Percentiles rank a stretch among this genome's conserved stretches.
Evolutionary conservation across 2,797 vertebrate genomes (phyloP).

Genomic region (Heliangelus exortis): DNA sequence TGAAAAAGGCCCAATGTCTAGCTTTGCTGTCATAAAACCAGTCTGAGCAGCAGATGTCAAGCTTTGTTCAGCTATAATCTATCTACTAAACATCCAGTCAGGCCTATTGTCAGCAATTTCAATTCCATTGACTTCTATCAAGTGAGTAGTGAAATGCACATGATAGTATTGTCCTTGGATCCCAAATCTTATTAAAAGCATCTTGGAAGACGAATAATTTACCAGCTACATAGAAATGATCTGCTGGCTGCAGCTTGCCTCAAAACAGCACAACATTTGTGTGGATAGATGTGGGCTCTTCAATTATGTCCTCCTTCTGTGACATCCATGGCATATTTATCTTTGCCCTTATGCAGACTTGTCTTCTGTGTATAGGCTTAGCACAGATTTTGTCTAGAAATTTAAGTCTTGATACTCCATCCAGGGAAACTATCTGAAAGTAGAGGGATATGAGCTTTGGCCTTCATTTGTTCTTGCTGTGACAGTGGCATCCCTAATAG

Average conservation of each 20-base stretch:
- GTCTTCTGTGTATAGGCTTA: background rate
- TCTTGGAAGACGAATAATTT: background rate
- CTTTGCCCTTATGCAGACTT: background rate
- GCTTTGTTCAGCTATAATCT: background rate
- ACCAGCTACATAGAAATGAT: background rate
- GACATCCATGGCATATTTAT: no score
- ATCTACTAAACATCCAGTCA: background rate
- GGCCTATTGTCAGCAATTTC: background rate
- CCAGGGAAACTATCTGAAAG: background rate
- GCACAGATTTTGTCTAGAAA: background rate
- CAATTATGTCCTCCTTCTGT: fast-evolving
- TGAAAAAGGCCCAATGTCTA: background rate
- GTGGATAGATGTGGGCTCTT: background rate
- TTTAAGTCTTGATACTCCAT: background rate
- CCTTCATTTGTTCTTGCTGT: background rate
- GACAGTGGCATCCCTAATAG: background rate
- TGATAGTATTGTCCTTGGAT: background rate
- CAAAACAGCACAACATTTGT: background rate
- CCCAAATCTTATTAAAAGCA: background rate
- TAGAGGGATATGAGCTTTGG: fast-evolving
- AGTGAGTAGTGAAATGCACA: background rate
- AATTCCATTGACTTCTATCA: background rate
- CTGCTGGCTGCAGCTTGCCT: background rate
- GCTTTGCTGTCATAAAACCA: background rate
- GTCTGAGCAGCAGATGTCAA: background rate